Percentiles rank a stretch among this genome's conserved stretches.
phyloP scores from a whole-genome alignment of 2,797 vertebrate species.

The Sebastes matsubarae region DNA sequence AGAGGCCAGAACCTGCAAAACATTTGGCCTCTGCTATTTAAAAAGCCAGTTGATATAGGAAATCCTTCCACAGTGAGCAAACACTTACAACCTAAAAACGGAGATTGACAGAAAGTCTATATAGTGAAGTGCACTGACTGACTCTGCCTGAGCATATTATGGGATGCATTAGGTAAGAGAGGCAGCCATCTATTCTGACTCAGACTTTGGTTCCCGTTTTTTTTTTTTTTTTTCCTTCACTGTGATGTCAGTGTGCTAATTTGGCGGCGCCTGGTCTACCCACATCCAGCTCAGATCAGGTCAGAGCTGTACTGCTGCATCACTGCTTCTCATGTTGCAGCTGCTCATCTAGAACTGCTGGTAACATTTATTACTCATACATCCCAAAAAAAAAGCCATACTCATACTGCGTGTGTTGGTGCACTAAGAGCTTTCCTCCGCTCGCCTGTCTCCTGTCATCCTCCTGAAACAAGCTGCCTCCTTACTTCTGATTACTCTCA shows the following conservation, averaged over 20 bases:
- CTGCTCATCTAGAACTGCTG: conserved; percentile 59
- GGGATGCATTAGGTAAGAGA: conserved; percentile 27
- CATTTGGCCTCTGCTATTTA: not conserved
- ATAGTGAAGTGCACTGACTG: not conserved
- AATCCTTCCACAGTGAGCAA: not conserved
- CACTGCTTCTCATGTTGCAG: conserved; percentile 71
- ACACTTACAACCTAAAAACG: not conserved
- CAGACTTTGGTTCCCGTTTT: conserved; percentile 17
- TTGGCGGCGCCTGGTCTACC: conserved; percentile 58
- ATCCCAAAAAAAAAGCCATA: conserved; percentile 14
- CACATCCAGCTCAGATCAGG: conserved; percentile 60
- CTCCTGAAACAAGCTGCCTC: conserved; percentile 59
- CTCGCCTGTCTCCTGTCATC: conserved; percentile 57
- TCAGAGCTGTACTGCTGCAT: conserved; percentile 55
- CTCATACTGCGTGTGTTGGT: conserved; percentile 52
- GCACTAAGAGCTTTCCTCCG: conserved; percentile 57
- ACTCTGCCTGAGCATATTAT: conserved; percentile 7
- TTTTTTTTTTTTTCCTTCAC: conserved; percentile 7
- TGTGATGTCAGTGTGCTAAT: conserved; percentile 59
- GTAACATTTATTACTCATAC: conserved; percentile 64
- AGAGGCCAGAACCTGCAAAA: not conserved
- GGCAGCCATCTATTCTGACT: conserved; percentile 40
- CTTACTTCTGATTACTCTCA: conserved; percentile 66
- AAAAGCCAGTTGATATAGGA: not conserved
- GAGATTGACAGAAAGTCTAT: not conserved